These are phyloP conservation scores for Sprattus sprattus DNA, from an alignment of 2,113 vertebrate species.

Conservation along the genomic window DNA sequence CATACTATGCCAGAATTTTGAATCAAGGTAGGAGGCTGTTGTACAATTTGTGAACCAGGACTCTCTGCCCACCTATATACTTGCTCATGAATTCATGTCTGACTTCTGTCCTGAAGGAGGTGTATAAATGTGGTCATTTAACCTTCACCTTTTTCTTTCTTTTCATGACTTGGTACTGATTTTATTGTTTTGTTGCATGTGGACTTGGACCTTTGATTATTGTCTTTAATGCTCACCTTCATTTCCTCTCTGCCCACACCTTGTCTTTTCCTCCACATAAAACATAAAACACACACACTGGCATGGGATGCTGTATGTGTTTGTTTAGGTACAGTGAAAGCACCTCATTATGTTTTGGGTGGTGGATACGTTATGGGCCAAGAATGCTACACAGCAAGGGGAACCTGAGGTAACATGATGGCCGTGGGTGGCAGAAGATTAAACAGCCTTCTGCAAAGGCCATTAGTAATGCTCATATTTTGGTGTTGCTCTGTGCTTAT, in stretches of 20 bases:
- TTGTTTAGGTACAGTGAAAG: not conserved
- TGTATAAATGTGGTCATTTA: not conserved
- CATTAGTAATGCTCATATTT: constrained; percentile 97
- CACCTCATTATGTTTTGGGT: constrained; percentile 45
- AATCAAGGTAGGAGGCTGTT: not conserved
- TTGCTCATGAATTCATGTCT: not conserved
- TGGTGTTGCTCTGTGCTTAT: constrained; percentile 83
- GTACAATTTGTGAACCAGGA: not conserved
- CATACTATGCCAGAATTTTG: not conserved
- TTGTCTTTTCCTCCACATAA: not conserved
- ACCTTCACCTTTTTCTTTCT: too few species aligned
- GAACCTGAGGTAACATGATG: constrained; percentile 78
- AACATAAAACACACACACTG: not conserved
- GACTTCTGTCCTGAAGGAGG: not conserved
- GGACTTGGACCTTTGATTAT: too few species aligned
- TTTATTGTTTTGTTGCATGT: too few species aligned
- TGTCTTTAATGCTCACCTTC: not conserved
- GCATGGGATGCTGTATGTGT: not conserved
- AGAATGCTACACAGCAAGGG: constrained; percentile 71
- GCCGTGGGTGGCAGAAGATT: constrained; percentile 82
- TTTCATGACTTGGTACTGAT: too few species aligned
- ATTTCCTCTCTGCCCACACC: not conserved
- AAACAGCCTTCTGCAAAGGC: constrained; percentile 79
- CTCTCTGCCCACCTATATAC: not conserved
- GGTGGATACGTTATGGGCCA: constrained; percentile 73